Evolutionary conservation across 2,888 invertebrate species (phyloP).

Genomic region (Brenthis daphne): DNA sequence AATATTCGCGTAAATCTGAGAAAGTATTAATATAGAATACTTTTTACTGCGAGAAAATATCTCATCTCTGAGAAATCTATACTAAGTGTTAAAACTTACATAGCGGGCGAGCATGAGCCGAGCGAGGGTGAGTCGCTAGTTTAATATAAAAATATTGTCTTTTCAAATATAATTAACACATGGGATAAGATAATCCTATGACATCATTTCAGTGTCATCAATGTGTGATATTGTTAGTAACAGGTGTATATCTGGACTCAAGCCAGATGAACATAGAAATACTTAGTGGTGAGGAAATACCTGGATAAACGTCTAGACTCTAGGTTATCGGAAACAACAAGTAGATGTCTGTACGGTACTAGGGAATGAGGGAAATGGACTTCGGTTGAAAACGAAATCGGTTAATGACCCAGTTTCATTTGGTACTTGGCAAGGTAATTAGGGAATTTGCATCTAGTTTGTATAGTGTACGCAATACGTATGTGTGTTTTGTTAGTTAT

Average conservation of each 20-base stretch:
- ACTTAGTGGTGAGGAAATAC: conserved; percentile 27
- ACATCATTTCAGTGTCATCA: conserved; percentile 37
- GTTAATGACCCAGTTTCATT: conserved; percentile 2
- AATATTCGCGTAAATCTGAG: no score
- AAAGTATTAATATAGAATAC: no score
- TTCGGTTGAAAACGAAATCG: conserved; percentile 5
- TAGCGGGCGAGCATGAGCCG: no score
- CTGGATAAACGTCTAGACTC: conserved; percentile 19
- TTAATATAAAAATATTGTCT: no score
- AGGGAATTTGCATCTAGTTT: no score
- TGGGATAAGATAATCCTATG: not conserved
- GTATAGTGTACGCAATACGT: no score
- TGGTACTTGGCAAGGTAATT: not conserved
- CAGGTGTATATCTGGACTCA: conserved; percentile 54
- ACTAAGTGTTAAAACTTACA: no score
- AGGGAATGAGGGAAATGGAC: not conserved
- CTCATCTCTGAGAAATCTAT: no score
- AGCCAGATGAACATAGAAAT: conserved; percentile 45
- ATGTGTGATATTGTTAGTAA: conserved; percentile 46
- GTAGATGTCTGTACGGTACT: not conserved
- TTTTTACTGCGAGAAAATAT: no score
- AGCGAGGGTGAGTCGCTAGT: no score
- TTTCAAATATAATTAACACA: not conserved
- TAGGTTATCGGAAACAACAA: not conserved
- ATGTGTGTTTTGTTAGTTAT: no score